Evolutionary conservation across 2,888 invertebrate genomes (phyloP).

Genomic region (Dioctria rufipes): DNA sequence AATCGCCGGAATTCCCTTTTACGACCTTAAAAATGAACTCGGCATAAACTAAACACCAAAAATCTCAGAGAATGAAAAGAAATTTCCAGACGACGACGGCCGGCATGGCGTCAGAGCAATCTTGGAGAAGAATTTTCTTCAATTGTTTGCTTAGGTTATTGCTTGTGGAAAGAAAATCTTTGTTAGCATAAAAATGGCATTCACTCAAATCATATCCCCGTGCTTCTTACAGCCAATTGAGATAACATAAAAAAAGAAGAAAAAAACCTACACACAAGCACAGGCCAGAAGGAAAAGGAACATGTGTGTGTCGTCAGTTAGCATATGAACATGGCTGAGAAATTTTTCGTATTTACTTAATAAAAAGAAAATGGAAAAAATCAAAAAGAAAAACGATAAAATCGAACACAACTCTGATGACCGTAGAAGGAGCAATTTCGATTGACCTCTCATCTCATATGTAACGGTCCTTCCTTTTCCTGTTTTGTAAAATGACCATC

Average conservation of each 20-base stretch:
- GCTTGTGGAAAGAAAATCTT: constrained; percentile 46
- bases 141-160: constrained; percentile 52
- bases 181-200: constrained; percentile 53
- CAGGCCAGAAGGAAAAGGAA: constrained; percentile 11
- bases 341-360: constrained; percentile 13
- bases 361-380: background rate
- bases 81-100: constrained; percentile 40
- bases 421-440: background rate
- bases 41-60: constrained; percentile 23
- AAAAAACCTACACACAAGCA: no score
- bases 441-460: constrained; percentile 22
- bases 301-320: constrained; percentile 34
- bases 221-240: constrained; percentile 47
- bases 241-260: constrained; percentile 15
- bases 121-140: constrained; percentile 38
- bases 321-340: constrained; percentile 20
- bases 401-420: constrained; percentile 7
- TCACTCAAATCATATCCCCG: constrained; percentile 43
- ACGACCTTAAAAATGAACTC: constrained; percentile 16
- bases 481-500: constrained; percentile 22
- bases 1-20: constrained; percentile 8
- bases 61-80: constrained; percentile 34
- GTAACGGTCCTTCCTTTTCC: constrained; percentile 23
- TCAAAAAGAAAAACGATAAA: background rate
- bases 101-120: constrained; percentile 45